Percentiles rank a stretch among this genome's conserved stretches.
phyloP scores from a whole-genome alignment of 2,888 invertebrate genomes.

The Scaptomyza flava region DNA sequence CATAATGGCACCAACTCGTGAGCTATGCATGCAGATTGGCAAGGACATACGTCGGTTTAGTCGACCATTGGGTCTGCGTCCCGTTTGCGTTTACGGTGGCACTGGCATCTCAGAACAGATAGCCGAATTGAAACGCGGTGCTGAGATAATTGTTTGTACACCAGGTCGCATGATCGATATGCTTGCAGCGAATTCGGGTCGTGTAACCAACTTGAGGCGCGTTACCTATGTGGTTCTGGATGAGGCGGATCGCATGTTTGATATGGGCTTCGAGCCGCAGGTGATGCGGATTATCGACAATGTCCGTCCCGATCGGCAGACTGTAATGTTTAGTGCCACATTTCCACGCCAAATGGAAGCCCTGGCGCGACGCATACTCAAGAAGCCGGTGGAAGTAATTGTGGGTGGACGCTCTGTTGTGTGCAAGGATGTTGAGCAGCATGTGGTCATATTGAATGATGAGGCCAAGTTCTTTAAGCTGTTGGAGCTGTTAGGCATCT shows the following conservation, averaged over 20 bases:
- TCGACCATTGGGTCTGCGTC: constrained; percentile 92
- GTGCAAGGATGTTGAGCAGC: constrained; percentile 98
- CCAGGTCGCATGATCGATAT: constrained; percentile 99
- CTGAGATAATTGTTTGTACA: constrained; percentile 99
- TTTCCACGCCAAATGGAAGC: constrained; percentile 99
- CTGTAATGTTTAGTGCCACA: constrained; percentile 99
- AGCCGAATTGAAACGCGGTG: constrained; percentile 97
- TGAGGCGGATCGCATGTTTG: constrained; percentile 99
- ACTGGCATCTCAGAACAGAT: constrained; percentile 97
- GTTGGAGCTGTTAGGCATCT: constrained; percentile 97
- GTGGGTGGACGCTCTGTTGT: constrained; percentile 98
- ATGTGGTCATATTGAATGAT: constrained; percentile 96
- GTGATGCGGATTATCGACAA: constrained; percentile 98
- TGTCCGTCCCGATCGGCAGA: constrained; percentile 97
- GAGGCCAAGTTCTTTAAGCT: constrained; percentile 99
- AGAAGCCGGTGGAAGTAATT: constrained; percentile 98
- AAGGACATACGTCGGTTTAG: constrained; percentile 98
- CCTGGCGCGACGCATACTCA: constrained; percentile 95
- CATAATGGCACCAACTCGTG: constrained; percentile 99
- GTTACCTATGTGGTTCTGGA: constrained; percentile 99
- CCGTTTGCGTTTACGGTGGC: constrained; percentile 99
- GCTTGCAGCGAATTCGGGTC: constrained; percentile 98
- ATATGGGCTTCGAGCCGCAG: constrained; percentile 97
- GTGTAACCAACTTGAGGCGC: constrained; percentile 98
- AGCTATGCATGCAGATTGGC: constrained; percentile 99